Conservation (phyloP, 2,113 vertebrate species). For the Girardinichthys multiradiatus region DNA sequence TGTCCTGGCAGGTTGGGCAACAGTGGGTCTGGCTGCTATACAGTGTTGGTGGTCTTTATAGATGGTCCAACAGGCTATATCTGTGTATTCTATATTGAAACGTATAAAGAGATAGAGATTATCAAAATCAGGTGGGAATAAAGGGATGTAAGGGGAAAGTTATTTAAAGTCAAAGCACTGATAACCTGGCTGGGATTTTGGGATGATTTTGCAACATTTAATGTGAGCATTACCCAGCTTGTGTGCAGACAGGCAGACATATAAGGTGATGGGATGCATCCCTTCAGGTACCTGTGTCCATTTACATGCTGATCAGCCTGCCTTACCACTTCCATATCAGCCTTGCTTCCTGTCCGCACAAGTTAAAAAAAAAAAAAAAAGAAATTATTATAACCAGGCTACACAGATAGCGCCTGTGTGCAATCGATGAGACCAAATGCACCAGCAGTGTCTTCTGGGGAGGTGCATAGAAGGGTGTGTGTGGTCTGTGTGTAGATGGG, state of each 20-base stretch:
- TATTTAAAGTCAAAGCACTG: slow-evolving; percentile 12
- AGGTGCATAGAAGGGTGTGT: slow-evolving; percentile 25
- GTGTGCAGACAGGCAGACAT: slow-evolving; percentile 9
- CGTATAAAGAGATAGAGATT: background rate
- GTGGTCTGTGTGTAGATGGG: too few species aligned
- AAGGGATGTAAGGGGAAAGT: background rate
- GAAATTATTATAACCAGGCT: slow-evolving; percentile 75
- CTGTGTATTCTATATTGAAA: background rate
- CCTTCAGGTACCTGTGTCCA: slow-evolving; percentile 15
- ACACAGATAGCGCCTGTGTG: slow-evolving; percentile 69
- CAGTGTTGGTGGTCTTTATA: background rate
- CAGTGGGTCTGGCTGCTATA: background rate
- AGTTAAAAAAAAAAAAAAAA: slow-evolving; percentile 53
- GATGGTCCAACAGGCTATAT: background rate
- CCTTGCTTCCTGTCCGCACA: slow-evolving; percentile 47
- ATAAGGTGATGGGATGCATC: background rate
- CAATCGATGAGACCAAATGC: slow-evolving; percentile 78
- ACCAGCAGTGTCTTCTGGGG: slow-evolving; percentile 71
- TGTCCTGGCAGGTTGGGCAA: background rate
- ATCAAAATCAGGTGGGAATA: background rate
- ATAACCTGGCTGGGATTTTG: background rate
- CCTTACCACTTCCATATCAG: slow-evolving; percentile 5
- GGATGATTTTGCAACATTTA: background rate
- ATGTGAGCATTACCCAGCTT: slow-evolving; percentile 1
- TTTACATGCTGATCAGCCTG: slow-evolving; percentile 18